These are phyloP conservation scores for Coenobita brevimanus DNA, from an alignment of 1,140 invertebrate genomes.

Conservation along the genomic window DNA sequence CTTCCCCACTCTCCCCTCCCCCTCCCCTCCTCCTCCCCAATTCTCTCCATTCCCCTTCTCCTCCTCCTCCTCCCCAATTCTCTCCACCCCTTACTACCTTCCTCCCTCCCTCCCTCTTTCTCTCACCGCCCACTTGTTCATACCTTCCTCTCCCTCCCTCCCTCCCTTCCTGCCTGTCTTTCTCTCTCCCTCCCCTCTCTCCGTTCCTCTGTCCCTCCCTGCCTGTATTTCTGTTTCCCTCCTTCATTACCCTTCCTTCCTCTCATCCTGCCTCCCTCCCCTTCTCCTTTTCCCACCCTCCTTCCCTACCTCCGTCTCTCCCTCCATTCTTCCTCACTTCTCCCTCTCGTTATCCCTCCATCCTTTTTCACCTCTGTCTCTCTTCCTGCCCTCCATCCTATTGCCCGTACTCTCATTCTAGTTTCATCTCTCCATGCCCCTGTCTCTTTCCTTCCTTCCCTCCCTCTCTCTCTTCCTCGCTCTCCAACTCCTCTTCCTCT, in stretches of 20 bases:
- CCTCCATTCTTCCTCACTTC: too few species aligned
- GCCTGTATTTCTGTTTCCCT: too few species aligned
- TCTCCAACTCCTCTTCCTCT: background rate
- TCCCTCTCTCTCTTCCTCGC: background rate
- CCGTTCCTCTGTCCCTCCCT: background rate
- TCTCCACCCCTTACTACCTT: too few species aligned
- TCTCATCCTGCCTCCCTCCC: background rate
- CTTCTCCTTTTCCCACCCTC: background rate
- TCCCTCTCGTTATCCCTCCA: too few species aligned
- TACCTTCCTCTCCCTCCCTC: background rate
- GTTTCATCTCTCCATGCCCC: too few species aligned
- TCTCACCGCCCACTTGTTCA: background rate
- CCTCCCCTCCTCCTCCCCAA: too few species aligned
- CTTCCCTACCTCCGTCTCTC: too few species aligned
- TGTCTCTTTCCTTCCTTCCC: background rate
- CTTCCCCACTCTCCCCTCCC: too few species aligned
- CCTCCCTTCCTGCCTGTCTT: background rate
- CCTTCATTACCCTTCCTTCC: background rate
- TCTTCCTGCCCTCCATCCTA: background rate
- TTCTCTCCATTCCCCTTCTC: too few species aligned
- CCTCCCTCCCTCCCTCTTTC: background rate
- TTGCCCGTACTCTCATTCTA: background rate
- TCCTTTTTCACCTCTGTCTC: too few species aligned
- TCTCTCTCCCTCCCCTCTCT: background rate
- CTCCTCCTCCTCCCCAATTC: too few species aligned